Conservation (phyloP, 2,888 invertebrate genomes). For the Encarsia formosa region DNA sequence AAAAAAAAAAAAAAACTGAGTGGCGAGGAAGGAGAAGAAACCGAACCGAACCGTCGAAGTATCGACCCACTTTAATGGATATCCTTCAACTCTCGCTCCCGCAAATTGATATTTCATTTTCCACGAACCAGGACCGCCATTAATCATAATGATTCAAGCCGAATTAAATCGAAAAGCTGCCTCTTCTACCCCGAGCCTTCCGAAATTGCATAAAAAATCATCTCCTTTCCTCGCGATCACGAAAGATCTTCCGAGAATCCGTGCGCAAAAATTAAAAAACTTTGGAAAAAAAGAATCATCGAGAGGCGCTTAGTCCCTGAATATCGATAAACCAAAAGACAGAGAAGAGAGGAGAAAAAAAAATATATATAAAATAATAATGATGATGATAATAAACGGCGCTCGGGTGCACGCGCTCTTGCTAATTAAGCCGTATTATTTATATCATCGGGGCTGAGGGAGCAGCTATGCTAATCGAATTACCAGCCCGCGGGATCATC, state of each 20-base stretch:
- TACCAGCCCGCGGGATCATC: slow-evolving; percentile 15
- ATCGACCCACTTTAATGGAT: no score
- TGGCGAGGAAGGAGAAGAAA: no score
- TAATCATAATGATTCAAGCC: slow-evolving; percentile 25
- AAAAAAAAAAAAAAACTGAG: not conserved
- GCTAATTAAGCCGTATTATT: slow-evolving; percentile 29
- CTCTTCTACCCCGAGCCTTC: slow-evolving; percentile 1
- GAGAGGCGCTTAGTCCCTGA: slow-evolving; percentile 1
- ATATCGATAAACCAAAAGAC: not conserved
- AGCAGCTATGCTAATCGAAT: slow-evolving; percentile 28
- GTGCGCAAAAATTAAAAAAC: slow-evolving; percentile 9
- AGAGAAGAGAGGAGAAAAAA: not conserved
- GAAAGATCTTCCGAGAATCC: slow-evolving; percentile 20
- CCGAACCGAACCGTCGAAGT: no score
- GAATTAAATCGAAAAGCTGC: slow-evolving; percentile 25
- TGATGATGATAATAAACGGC: not conserved
- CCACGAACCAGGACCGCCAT: slow-evolving; percentile 14
- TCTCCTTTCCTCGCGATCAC: no score
- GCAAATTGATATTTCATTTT: slow-evolving; percentile 14
- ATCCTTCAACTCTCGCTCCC: no score
- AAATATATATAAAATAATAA: not conserved
- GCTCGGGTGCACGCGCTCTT: not conserved
- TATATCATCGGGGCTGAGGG: slow-evolving; percentile 17
- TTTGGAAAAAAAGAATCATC: no score
- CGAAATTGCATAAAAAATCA: not conserved